Conservation (phyloP, 1,140 invertebrate genomes). For the Cyclina sinensis region DNA sequence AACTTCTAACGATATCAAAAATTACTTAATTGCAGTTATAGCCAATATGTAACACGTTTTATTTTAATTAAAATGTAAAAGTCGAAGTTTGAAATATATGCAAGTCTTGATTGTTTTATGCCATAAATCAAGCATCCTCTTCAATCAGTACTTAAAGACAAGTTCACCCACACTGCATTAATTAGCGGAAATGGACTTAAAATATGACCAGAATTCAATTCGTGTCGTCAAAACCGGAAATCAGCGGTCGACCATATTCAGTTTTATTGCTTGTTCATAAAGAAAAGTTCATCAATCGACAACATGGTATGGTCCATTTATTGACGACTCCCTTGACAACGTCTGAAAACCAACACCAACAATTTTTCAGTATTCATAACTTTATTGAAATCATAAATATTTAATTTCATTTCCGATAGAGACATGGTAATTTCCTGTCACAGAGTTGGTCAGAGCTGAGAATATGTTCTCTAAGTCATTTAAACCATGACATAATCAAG, state of each 20-base stretch:
- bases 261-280: conserved; percentile 14
- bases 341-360: conserved; percentile 30
- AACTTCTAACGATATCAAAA: too few relatives aligned
- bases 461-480: conserved; percentile 40
- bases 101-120: too few relatives aligned
- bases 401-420: conserved; percentile 52
- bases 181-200: background rate
- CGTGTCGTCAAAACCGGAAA: conserved; percentile 1
- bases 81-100: too few relatives aligned
- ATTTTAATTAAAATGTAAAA: too few relatives aligned
- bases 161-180: background rate
- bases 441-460: conserved; percentile 14
- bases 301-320: conserved; percentile 9
- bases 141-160: too few relatives aligned
- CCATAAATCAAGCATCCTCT: too few relatives aligned
- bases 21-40: too few relatives aligned
- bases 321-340: conserved; percentile 15
- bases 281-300: conserved; percentile 20
- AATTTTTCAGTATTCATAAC: conserved; percentile 55
- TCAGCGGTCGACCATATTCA: background rate
- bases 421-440: conserved; percentile 55
- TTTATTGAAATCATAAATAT: conserved; percentile 66
- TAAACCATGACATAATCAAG: conserved; percentile 62
- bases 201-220: background rate
- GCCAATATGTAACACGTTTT: too few relatives aligned